These are phyloP conservation scores for Notodonta ziczac DNA, from an alignment of 2,888 invertebrate species.

Conservation along the genomic window DNA sequence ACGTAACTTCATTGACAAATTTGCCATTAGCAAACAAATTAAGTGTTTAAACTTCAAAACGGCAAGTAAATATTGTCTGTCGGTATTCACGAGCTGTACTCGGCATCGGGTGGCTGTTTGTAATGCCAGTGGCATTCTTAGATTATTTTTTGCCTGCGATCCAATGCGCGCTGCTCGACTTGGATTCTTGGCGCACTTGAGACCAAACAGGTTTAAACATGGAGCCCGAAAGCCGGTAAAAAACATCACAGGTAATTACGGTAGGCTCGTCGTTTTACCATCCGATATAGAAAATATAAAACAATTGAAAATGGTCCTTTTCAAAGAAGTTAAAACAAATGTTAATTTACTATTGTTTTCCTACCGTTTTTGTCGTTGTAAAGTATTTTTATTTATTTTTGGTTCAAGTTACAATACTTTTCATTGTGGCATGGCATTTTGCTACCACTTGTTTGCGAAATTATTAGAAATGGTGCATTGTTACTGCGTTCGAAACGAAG, in stretches of 20 bases:
- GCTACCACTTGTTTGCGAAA: slow-evolving; percentile 68
- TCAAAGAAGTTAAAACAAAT: slow-evolving; percentile 34
- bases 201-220: slow-evolving; percentile 76
- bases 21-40: slow-evolving; percentile 20
- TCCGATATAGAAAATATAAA: slow-evolving; percentile 55
- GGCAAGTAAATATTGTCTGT: slow-evolving; percentile 43
- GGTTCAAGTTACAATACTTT: slow-evolving; percentile 54
- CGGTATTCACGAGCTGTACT: slow-evolving; percentile 46
- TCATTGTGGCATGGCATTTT: slow-evolving; percentile 60
- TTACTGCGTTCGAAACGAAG: slow-evolving; percentile 69
- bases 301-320: slow-evolving; percentile 36
- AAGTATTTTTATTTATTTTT: slow-evolving; percentile 49
- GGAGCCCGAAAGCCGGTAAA: slow-evolving; percentile 76
- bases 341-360: slow-evolving; percentile 24
- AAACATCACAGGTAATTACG: slow-evolving; percentile 79
- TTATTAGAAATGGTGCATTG: slow-evolving; percentile 75
- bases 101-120: slow-evolving; percentile 48
- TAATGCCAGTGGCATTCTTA: slow-evolving; percentile 65
- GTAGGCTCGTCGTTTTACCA: slow-evolving; percentile 69
- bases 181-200: slow-evolving; percentile 73
- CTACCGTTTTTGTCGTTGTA: slow-evolving; percentile 26
- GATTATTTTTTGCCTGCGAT: slow-evolving; percentile 66
- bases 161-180: slow-evolving; percentile 66
- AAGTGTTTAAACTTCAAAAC: slow-evolving; percentile 22
- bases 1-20: slow-evolving; percentile 12